Conservation (phyloP, 2,888 invertebrate genomes). For the Entomobrya proxima region DNA sequence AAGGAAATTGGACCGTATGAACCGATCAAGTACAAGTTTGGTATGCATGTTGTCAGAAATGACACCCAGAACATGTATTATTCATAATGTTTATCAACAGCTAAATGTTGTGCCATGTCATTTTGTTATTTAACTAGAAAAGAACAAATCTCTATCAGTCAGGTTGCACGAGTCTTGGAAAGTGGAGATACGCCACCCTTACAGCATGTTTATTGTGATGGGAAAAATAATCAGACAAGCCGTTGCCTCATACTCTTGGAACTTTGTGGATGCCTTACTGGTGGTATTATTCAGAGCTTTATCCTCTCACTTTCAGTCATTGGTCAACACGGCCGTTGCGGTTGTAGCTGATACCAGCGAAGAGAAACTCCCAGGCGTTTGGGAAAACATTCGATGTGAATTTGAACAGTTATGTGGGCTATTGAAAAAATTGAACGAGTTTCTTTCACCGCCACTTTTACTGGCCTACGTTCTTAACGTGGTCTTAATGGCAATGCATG, state of each 20-base stretch:
- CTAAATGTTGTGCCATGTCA: neutral
- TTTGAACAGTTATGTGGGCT: slow-evolving; percentile 52
- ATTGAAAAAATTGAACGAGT: slow-evolving; percentile 42
- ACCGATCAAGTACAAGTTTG: slow-evolving; percentile 22
- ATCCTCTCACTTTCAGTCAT: slow-evolving; percentile 33
- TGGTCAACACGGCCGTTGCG: slow-evolving; percentile 10
- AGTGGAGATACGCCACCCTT: neutral
- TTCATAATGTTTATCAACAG: neutral
- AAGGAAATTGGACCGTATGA: slow-evolving; percentile 42
- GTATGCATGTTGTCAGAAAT: neutral
- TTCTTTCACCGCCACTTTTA: slow-evolving; percentile 42
- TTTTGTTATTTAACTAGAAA: neutral
- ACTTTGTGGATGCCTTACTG: slow-evolving; percentile 23
- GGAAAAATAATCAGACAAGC: slow-evolving; percentile 17
- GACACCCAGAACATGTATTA: neutral
- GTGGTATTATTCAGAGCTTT: slow-evolving; percentile 4
- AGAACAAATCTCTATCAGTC: neutral
- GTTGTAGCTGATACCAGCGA: neutral
- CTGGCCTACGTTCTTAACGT: slow-evolving; percentile 36
- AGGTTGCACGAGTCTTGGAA: neutral
- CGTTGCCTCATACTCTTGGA: slow-evolving; percentile 25
- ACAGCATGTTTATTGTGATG: neutral
- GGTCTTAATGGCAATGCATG: slow-evolving; percentile 42
- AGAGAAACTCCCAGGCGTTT: neutral
- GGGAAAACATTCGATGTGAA: slow-evolving; percentile 42